Conservation (phyloP, 2,888 invertebrate species). For the Caenorhabditis angaria region DNA sequence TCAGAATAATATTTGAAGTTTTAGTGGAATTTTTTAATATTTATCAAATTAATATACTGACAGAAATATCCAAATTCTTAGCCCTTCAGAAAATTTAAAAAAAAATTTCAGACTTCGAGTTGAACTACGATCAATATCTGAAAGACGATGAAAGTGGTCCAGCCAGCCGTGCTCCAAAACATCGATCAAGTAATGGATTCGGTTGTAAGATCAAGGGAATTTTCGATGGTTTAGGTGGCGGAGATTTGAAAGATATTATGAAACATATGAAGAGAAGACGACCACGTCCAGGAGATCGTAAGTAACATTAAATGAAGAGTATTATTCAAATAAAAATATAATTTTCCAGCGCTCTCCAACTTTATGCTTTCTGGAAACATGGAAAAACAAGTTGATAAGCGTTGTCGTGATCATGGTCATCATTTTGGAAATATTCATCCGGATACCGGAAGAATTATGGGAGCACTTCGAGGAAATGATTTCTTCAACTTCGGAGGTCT, state of each 20-base stretch:
- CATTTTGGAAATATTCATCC: constrained; percentile 59
- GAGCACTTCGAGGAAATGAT: constrained; percentile 65
- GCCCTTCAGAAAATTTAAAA: neutral
- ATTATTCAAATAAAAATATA: too few relatives aligned
- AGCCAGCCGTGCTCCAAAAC: constrained; percentile 25
- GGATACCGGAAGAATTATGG: constrained; percentile 57
- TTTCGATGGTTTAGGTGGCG: constrained; percentile 31
- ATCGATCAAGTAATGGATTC: constrained; percentile 19
- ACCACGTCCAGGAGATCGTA: constrained; percentile 34
- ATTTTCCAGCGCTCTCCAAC: constrained; percentile 25
- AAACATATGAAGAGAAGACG: constrained; percentile 18
- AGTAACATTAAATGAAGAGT: constrained; percentile 45
- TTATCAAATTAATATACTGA: too few relatives aligned
- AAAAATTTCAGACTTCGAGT: constrained; percentile 30
- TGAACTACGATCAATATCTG: constrained; percentile 30
- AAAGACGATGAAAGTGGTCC: constrained; percentile 17
- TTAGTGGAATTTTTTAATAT: too few relatives aligned
- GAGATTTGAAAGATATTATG: constrained; percentile 24
- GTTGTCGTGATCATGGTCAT: constrained; percentile 51
- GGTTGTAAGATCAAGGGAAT: constrained; percentile 27
- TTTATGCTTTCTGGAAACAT: constrained; percentile 49
- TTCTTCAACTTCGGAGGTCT: constrained; percentile 65
- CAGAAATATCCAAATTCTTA: too few relatives aligned
- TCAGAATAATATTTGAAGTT: neutral
- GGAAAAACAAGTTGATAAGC: constrained; percentile 41